These are phyloP conservation scores for Cavia aperea DNA, from an alignment of 2,113 vertebrate genomes.

Conservation along the genomic window DNA sequence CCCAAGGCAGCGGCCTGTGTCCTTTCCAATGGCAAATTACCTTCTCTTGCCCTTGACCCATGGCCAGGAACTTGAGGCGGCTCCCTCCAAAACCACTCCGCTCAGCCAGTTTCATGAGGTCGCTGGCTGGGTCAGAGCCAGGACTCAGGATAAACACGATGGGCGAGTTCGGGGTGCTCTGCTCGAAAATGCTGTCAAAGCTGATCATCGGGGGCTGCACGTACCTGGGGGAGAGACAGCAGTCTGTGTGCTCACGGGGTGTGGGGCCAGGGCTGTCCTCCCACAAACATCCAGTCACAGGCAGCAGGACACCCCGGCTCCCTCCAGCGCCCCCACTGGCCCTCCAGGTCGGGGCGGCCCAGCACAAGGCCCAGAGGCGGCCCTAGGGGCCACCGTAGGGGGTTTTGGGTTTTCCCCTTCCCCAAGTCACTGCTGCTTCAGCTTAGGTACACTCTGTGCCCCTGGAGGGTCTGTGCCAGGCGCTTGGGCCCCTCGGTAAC, in stretches of 20 bases:
- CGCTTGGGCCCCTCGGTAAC: not conserved
- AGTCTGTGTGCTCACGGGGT: too few species aligned
- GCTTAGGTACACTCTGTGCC: not conserved
- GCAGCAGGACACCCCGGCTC: not conserved
- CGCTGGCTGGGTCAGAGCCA: conserved; percentile 90
- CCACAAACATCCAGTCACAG: not conserved
- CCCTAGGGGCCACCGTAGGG: not conserved
- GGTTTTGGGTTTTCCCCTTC: too few species aligned
- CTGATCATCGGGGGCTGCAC: conserved; percentile 96
- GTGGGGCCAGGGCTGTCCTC: accelerated
- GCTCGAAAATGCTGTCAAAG: conserved; percentile 88
- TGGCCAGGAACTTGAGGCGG: conserved; percentile 91
- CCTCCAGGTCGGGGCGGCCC: not conserved
- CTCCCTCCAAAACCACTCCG: conserved; percentile 83
- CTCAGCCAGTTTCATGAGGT: conserved; percentile 92
- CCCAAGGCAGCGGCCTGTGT: accelerated
- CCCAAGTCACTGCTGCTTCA: not conserved
- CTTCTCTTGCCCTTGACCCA: conserved; percentile 98
- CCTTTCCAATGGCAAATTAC: conserved; percentile 67
- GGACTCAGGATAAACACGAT: conserved; percentile 96
- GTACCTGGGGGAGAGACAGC: conserved; percentile 76
- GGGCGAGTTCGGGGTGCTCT: conserved; percentile 88
- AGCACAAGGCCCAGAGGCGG: not conserved
- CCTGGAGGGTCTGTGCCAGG: not conserved
- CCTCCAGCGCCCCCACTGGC: not conserved